These are phyloP conservation scores for Nineta flava DNA, from an alignment of 2,888 invertebrate genomes.

Conservation along the genomic window DNA sequence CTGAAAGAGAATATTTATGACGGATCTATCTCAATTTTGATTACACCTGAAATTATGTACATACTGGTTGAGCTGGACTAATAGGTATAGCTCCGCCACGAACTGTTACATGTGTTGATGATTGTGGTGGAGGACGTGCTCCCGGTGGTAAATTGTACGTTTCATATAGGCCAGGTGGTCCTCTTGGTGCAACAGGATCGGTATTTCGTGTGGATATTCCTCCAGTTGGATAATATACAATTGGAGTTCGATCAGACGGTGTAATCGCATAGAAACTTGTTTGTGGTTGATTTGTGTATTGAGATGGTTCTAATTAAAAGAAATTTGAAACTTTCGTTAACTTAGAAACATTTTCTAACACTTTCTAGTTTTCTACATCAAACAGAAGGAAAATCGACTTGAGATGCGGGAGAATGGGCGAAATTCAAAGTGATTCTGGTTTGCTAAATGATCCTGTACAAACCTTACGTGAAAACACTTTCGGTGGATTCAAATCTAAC, in stretches of 20 bases:
- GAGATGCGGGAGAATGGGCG: background rate
- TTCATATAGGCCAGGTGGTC: constrained; percentile 1
- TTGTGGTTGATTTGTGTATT: constrained; percentile 30
- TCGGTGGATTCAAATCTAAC: too few species aligned
- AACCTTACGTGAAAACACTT: too few species aligned
- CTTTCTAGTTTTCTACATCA: background rate
- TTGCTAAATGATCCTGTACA: too few species aligned
- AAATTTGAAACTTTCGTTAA: too few species aligned
- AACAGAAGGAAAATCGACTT: too few species aligned
- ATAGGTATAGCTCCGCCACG: constrained; percentile 37
- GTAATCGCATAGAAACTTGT: constrained; percentile 35
- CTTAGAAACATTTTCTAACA: background rate
- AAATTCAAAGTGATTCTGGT: too few species aligned
- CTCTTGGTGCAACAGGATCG: background rate
- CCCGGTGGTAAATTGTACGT: constrained; percentile 1
- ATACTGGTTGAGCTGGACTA: constrained; percentile 36
- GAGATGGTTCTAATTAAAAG: constrained; percentile 30
- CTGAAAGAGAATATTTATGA: constrained; percentile 25
- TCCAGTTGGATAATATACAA: constrained; percentile 23
- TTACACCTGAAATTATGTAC: background rate
- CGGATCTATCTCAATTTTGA: background rate
- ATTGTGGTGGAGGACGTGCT: constrained; percentile 16
- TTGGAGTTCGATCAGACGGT: constrained; percentile 27
- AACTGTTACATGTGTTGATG: constrained; percentile 33
- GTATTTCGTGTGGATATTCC: background rate